These are phyloP conservation scores for Pyralis farinalis DNA, from an alignment of 2,888 invertebrate species.

Conservation along the genomic window DNA sequence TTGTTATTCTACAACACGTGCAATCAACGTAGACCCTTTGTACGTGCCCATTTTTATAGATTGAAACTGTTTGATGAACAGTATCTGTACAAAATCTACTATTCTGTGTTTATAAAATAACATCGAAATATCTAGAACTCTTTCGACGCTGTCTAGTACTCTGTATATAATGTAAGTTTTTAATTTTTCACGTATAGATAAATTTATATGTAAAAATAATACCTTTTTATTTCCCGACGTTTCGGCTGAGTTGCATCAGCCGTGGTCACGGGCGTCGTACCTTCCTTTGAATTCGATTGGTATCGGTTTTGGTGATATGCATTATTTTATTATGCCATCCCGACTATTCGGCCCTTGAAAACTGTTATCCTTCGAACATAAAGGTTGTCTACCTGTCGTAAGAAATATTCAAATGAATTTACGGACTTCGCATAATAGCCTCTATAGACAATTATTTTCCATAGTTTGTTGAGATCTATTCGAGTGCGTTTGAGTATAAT, in stretches of 20 bases:
- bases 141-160: no score
- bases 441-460: conserved; percentile 20
- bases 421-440: conserved; percentile 28
- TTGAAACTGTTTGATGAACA: no score
- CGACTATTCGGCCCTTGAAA: conserved; percentile 30
- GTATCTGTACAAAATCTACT: no score
- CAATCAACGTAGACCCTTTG: no score
- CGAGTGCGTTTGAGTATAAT: conserved; percentile 15
- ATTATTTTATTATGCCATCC: conserved; percentile 38
- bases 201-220: no score
- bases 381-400: conserved; percentile 53
- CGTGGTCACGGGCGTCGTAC: conserved; percentile 33
- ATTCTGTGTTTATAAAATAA: no score
- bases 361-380: conserved; percentile 29
- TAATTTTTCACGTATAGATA: no score
- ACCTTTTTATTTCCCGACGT: no score
- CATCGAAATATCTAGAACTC: no score
- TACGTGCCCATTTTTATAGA: no score
- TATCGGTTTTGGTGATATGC: conserved; percentile 39
- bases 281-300: conserved; percentile 29
- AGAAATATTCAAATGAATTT: conserved; percentile 33
- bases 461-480: conserved; percentile 17
- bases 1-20: no score
- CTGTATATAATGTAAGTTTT: conserved; percentile 40
- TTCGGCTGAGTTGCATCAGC: no score